Conservation (phyloP, 2,113 vertebrate species). For the Pelvicachromis taeniatus region DNA sequence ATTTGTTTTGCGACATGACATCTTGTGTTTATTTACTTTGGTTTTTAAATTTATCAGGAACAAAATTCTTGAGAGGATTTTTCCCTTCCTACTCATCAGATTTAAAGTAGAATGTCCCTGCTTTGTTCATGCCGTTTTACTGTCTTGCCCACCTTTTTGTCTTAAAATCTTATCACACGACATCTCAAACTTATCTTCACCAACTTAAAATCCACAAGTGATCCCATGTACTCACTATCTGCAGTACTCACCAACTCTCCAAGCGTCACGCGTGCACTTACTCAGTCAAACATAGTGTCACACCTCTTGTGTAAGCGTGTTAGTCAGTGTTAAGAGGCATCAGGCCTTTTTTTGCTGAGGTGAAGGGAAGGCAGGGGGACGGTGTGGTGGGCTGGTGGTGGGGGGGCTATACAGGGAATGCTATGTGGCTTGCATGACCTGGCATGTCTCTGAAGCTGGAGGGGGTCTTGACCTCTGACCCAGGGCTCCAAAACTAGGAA, state of each 20-base stretch:
- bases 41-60: background rate
- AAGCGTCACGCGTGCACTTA: conserved; percentile 39
- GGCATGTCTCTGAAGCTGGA: conserved; percentile 79
- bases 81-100: background rate
- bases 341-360: conserved; percentile 27
- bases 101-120: background rate
- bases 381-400: conserved; percentile 4
- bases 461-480: conserved; percentile 77
- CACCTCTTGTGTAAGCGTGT: conserved; percentile 59
- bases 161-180: background rate
- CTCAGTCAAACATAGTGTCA: conserved; percentile 36
- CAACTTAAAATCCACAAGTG: conserved; percentile 3
- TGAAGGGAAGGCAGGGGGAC: background rate
- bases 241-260: conserved; percentile 14
- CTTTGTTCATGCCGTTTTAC: background rate
- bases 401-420: conserved; percentile 73
- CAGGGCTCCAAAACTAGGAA: conserved; percentile 74
- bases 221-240: conserved; percentile 2
- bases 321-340: conserved; percentile 42
- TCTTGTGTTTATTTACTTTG: conserved; percentile 30
- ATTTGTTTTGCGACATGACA: background rate
- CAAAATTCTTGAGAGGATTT: background rate
- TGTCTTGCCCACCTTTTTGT: rapidly evolving
- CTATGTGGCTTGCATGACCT: conserved; percentile 79
- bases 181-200: background rate